phyloP scores from a whole-genome alignment of 2,113 vertebrate species.

The Tricholaema leucomelas region DNA sequence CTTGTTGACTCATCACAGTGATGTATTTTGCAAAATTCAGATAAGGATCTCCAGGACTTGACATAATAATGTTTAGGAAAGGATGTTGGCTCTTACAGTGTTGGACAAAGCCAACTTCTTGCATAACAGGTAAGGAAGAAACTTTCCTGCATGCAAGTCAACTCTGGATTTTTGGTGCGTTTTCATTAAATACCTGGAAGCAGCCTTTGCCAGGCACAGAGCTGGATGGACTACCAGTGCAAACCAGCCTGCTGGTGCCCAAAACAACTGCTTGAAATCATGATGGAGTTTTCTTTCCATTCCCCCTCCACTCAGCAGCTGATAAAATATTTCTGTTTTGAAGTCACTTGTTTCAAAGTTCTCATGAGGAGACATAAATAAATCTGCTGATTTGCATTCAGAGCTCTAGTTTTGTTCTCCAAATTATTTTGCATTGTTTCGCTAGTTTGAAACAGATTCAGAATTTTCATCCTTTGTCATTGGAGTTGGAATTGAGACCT shows the following conservation, averaged over 20 bases:
- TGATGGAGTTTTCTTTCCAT: background rate
- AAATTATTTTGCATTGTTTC: slow-evolving; percentile 9
- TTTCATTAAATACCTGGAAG: background rate
- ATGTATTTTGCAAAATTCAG: background rate
- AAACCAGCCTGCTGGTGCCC: background rate
- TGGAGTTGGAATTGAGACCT: background rate
- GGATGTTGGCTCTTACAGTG: background rate
- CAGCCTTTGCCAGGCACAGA: background rate
- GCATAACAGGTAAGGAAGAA: background rate
- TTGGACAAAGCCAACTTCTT: background rate
- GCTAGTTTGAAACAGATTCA: background rate
- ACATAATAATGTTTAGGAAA: background rate
- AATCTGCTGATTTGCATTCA: background rate
- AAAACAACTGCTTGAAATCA: background rate
- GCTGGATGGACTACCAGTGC: background rate
- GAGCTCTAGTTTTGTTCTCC: background rate
- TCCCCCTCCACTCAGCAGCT: background rate
- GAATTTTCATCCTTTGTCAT: slow-evolving; percentile 2
- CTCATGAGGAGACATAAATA: background rate
- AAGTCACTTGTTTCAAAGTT: background rate
- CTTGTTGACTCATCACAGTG: background rate
- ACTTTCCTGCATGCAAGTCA: background rate
- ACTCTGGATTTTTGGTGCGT: background rate
- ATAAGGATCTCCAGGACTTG: background rate
- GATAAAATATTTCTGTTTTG: background rate